phyloP scores from a whole-genome alignment of 1,140 invertebrate species.

The Sitobion miscanthi region DNA sequence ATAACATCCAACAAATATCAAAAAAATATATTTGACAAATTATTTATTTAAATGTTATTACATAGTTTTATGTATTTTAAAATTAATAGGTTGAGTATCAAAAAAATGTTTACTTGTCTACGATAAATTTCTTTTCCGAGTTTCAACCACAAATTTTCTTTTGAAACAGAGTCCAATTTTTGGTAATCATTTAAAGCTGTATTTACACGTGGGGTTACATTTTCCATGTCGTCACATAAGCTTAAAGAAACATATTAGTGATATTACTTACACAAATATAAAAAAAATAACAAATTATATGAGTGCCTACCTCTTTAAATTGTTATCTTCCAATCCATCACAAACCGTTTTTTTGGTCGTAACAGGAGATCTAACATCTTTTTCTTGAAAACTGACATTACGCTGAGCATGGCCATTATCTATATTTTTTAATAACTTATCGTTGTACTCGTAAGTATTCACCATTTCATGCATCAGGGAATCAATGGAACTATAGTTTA shows the following conservation, averaged over 20 bases:
- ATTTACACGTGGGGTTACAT: neutral
- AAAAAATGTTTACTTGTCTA: slow-evolving; percentile 40
- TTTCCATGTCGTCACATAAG: neutral
- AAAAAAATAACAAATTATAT: neutral
- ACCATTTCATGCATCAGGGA: slow-evolving; percentile 43
- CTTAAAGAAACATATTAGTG: neutral
- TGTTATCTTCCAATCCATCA: slow-evolving; percentile 7
- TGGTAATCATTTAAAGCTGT: slow-evolving; percentile 7
- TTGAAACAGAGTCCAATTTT: slow-evolving; percentile 49
- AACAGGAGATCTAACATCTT: neutral
- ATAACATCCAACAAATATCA: neutral
- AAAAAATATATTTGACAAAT: neutral
- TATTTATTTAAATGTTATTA: neutral
- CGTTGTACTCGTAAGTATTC: slow-evolving; percentile 27
- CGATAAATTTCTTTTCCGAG: slow-evolving; percentile 49
- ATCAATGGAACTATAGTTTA: slow-evolving; percentile 23
- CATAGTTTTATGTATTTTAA: neutral
- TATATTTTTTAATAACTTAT: slow-evolving; percentile 16
- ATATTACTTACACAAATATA: neutral
- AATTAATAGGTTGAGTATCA: neutral
- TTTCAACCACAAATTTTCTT: slow-evolving; percentile 54
- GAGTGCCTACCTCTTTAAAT: slow-evolving; percentile 44
- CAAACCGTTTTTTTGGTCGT: neutral
- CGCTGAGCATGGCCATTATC: neutral
- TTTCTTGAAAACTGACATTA: slow-evolving; percentile 40